These are phyloP conservation scores for Anagyrus pseudococci DNA, from an alignment of 2,888 invertebrate species.

Conservation along the genomic window DNA sequence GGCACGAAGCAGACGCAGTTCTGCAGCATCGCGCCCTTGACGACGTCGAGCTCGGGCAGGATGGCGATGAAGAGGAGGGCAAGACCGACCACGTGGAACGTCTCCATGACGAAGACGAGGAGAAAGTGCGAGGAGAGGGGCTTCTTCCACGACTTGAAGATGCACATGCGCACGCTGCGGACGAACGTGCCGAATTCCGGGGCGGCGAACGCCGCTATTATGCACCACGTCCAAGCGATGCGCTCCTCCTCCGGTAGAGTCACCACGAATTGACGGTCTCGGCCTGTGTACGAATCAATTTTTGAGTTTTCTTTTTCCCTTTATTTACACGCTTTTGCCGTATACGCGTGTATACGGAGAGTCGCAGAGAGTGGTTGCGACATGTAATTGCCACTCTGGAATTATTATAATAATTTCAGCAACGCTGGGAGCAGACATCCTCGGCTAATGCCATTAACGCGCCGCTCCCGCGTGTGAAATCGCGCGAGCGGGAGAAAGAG, in stretches of 20 bases:
- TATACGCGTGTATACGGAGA: no score
- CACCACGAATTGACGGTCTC: constrained; percentile 85
- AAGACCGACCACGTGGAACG: constrained; percentile 86
- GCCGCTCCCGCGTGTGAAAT: no score
- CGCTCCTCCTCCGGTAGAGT: constrained; percentile 84
- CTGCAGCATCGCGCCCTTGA: constrained; percentile 94
- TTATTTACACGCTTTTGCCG: no score
- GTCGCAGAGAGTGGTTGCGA: no score
- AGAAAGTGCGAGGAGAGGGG: constrained; percentile 73
- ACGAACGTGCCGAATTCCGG: constrained; percentile 90
- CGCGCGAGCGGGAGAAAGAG: no score
- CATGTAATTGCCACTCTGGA: no score
- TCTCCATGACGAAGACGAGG: constrained; percentile 82
- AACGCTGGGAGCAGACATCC: no score
- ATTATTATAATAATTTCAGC: no score
- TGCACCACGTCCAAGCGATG: constrained; percentile 92
- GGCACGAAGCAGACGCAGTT: constrained; percentile 95
- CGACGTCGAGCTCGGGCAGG: constrained; percentile 90
- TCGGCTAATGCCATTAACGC: no score
- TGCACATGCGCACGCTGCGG: constrained; percentile 84
- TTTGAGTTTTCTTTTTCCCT: no score
- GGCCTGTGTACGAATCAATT: constrained; percentile 68
- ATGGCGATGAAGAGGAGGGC: constrained; percentile 87
- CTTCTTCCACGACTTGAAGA: constrained; percentile 85
- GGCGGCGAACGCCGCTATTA: constrained; percentile 84